These are phyloP conservation scores for Calyptomena viridis DNA, from an alignment of 2,113 vertebrate species.

Conservation along the genomic window DNA sequence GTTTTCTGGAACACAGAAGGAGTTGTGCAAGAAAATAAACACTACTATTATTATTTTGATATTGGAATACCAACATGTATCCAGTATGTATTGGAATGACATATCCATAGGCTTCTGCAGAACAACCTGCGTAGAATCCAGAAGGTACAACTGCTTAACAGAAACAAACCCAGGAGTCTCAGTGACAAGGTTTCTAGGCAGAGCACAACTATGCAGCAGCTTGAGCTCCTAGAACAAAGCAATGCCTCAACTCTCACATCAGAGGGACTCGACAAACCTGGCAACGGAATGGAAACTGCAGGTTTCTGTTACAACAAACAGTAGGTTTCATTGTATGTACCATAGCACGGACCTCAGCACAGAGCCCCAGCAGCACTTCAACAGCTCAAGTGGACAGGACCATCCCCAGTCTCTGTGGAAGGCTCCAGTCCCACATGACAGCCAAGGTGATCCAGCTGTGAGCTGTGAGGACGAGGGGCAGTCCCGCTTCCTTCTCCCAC, in stretches of 20 bases:
- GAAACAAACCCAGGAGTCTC: not conserved
- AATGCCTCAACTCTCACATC: not conserved
- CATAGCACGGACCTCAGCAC: fast-evolving
- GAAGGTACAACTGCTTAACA: not conserved
- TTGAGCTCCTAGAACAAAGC: not conserved
- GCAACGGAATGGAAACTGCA: not conserved
- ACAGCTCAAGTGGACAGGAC: not conserved
- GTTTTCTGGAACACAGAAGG: not conserved
- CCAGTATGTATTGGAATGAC: not conserved
- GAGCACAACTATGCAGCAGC: not conserved
- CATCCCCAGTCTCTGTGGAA: not conserved
- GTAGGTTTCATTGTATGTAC: not conserved
- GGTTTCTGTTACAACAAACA: not conserved
- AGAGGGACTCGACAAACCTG: not conserved
- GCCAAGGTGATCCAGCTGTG: not conserved
- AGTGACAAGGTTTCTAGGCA: not conserved
- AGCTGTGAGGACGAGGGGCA: fast-evolving
- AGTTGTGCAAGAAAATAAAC: not conserved
- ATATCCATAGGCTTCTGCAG: not conserved
- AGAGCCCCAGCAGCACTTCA: not conserved
- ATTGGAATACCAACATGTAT: not conserved
- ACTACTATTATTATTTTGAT: not conserved
- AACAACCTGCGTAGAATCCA: not conserved
- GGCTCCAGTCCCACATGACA: not conserved
- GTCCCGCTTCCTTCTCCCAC: not conserved